These are phyloP conservation scores for Leptinotarsa juncta DNA, from an alignment of 2,888 invertebrate species.

Conservation along the genomic window DNA sequence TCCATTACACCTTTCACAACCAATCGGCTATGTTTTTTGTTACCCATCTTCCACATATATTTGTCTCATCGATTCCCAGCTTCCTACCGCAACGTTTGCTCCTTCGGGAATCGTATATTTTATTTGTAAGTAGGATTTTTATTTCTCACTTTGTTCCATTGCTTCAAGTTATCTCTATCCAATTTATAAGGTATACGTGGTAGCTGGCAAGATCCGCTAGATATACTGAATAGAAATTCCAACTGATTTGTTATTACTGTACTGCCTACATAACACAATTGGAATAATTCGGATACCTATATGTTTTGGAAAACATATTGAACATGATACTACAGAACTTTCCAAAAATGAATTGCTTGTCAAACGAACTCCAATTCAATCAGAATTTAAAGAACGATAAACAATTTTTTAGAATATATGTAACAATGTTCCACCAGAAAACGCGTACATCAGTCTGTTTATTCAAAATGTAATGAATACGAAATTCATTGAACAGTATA, in stretches of 20 bases:
- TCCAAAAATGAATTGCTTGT: too few species aligned
- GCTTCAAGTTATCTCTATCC: conserved; percentile 24
- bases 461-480: too few species aligned
- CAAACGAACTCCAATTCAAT: too few species aligned
- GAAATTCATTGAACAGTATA: too few species aligned
- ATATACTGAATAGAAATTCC: neutral
- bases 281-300: neutral
- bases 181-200: conserved; percentile 11
- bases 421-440: too few species aligned
- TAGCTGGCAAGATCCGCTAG: neutral
- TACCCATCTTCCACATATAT: neutral
- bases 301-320: neutral
- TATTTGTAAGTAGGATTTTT: conserved; percentile 33
- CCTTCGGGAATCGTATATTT: conserved; percentile 34
- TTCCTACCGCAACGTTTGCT: neutral
- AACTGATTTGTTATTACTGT: neutral
- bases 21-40: neutral
- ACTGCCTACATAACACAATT: neutral
- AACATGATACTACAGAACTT: too few species aligned
- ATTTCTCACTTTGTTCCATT: conserved; percentile 30
- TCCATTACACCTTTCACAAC: neutral
- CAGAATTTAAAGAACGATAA: too few species aligned
- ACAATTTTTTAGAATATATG: too few species aligned
- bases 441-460: too few species aligned
- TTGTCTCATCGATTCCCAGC: neutral